Base-by-base conservation (phyloP, 2,797 vertebrate species). In the Fundulus diaphanus region DNA sequence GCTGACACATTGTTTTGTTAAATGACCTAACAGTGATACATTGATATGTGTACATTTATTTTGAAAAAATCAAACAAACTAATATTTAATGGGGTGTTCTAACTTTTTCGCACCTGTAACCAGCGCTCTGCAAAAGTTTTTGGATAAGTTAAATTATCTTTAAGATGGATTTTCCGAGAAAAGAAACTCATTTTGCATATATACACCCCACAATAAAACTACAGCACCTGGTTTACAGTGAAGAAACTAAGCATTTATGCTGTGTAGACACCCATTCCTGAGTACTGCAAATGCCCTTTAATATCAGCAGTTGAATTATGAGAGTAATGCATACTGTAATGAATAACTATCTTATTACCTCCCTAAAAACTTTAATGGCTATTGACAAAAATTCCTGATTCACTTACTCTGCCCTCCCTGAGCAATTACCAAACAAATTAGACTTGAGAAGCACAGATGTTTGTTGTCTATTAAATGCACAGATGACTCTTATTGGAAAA, bases 401-500 rank as follows among this genome's bases (percentile, higher is more conserved):
- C 70, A 83, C 78, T 86, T 83, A 40, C 59, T 86, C 27, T 65
- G 82, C 54, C 74, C 84, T 81, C 78, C 44, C 68, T 82, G 65
- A 59, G 79, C 85, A 84, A 89, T 90, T 90, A 91, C 86, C 82
- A 72, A 86, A 87, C 84, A 83, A 82, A 91, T 88, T 77, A 91
- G 87, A 82, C 31, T 80, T 49, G 65, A 82, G 80, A 75, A 29
- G 82, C 79, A 70, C 78, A 71, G 82, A 79, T 86, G 86, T 87
- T 85, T 82, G 82, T 84, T 56, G 79, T 82, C 83, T 74, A 88
- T 90, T 91, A 90, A 87, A 82, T 85, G 80, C 81, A 51, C 80
- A 70, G 82, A 88, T 85, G 91, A 90, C n/a, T 87, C 84, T 66
- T 86, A 92, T 90, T 81, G 91, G 90, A 67, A 84, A 91, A 89